These are phyloP conservation scores for Epiperipatus broadwayi DNA, from an alignment of 2,888 invertebrate genomes.

Conservation along the genomic window DNA sequence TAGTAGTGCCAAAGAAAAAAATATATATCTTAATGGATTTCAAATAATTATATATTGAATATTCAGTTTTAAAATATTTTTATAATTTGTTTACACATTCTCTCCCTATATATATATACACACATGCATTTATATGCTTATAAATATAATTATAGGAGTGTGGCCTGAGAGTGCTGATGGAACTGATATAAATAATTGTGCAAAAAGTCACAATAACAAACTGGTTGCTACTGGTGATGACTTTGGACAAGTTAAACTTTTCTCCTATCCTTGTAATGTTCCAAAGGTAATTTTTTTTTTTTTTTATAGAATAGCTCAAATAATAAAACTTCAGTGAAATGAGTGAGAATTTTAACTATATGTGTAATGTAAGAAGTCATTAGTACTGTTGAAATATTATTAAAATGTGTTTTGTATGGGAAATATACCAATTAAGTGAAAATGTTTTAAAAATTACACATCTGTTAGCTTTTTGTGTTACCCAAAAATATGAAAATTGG, in stretches of 20 bases:
- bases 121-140: background rate
- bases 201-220: slow-evolving; percentile 40
- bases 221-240: slow-evolving; percentile 67
- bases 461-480: too few relatives aligned
- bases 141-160: slow-evolving; percentile 33
- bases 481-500: too few relatives aligned
- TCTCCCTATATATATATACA: too few relatives aligned
- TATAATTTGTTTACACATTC: too few relatives aligned
- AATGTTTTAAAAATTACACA: too few relatives aligned
- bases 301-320: background rate
- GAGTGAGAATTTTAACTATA: background rate
- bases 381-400: slow-evolving; percentile 1
- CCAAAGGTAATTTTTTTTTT: slow-evolving; percentile 49
- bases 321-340: too few relatives aligned
- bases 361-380: too few relatives aligned
- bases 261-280: slow-evolving; percentile 58
- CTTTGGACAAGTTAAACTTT: slow-evolving; percentile 73
- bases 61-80: too few relatives aligned
- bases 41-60: too few relatives aligned
- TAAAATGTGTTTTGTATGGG: slow-evolving; percentile 1
- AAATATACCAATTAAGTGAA: too few relatives aligned
- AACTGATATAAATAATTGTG: slow-evolving; percentile 61
- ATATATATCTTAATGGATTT: too few relatives aligned
- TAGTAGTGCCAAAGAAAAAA: too few relatives aligned
- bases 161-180: slow-evolving; percentile 83